Conservation (phyloP, 2,888 invertebrate species). For the Drosophila kanekoi region DNA sequence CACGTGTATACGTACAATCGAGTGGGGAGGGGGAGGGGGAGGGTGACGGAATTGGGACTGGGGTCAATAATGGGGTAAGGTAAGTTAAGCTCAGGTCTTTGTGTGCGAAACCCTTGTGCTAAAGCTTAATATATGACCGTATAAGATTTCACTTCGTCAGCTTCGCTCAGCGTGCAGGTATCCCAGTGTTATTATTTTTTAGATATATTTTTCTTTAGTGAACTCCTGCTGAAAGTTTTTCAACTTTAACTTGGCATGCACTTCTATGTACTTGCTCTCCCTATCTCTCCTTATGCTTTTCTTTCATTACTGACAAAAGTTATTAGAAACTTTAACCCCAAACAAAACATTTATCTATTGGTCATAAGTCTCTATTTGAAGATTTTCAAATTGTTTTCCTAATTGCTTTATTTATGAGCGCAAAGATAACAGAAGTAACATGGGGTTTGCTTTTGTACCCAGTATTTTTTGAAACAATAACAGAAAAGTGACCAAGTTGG, state of each 20-base stretch:
- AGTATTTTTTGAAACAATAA: conserved; percentile 6
- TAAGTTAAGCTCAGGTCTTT: conserved; percentile 2
- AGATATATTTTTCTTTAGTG: not conserved
- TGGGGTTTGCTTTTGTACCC: not conserved
- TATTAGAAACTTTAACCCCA: not conserved
- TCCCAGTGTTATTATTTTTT: conserved; percentile 9
- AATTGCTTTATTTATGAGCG: conserved; percentile 11
- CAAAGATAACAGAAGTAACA: conserved; percentile 8
- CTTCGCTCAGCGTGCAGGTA: conserved; percentile 10
- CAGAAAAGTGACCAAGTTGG: conserved; percentile 9
- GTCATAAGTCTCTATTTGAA: not conserved
- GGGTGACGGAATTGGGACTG: not conserved
- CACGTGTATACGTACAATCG: conserved; percentile 34
- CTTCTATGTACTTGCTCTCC: no score
- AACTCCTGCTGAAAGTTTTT: conserved; percentile 44
- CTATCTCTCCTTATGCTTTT: no score
- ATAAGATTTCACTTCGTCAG: conserved; percentile 61
- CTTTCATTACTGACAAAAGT: no score
- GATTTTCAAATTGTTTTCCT: not conserved
- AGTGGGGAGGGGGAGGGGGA: not conserved
- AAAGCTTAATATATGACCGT: conserved; percentile 25
- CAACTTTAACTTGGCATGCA: conserved; percentile 37
- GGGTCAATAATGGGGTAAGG: conserved; percentile 14
- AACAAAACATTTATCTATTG: conserved; percentile 9
- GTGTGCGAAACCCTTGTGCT: conserved; percentile 21